Percentiles rank a stretch among this genome's conserved stretches.
phyloP scores from a whole-genome alignment of 2,888 invertebrate genomes.

The Cheilosia variabilis region DNA sequence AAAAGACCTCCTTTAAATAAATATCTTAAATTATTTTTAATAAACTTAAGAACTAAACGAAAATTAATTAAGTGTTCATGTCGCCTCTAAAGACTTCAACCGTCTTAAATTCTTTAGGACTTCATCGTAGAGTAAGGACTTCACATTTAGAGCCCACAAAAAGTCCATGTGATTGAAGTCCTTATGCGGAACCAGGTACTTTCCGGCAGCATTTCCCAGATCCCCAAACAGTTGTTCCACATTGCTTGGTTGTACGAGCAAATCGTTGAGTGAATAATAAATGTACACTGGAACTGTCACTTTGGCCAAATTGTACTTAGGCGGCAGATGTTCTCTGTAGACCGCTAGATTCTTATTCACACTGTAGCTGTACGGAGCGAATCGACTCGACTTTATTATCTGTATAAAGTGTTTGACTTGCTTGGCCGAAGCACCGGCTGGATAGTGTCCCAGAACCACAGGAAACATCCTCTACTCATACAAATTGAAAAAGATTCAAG shows the following conservation, averaged over 20 bases:
- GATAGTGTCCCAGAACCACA: slow-evolving; percentile 87
- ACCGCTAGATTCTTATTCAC: slow-evolving; percentile 83
- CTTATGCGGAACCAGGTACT: slow-evolving; percentile 84
- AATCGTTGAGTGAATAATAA: slow-evolving; percentile 85
- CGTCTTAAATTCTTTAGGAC: slow-evolving; percentile 50
- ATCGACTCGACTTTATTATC: slow-evolving; percentile 82
- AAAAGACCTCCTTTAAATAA: neutral
- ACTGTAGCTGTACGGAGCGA: slow-evolving; percentile 86
- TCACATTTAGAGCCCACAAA: slow-evolving; percentile 86
- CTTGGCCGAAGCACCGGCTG: slow-evolving; percentile 86
- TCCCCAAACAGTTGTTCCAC: slow-evolving; percentile 81
- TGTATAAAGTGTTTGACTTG: slow-evolving; percentile 87
- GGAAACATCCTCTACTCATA: slow-evolving; percentile 85
- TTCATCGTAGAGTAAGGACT: slow-evolving; percentile 84
- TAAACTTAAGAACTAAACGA: neutral
- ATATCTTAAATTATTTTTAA: neutral
- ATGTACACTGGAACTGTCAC: slow-evolving; percentile 85
- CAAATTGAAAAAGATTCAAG: neutral
- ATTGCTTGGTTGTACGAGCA: slow-evolving; percentile 85
- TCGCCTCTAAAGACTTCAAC: slow-evolving; percentile 11
- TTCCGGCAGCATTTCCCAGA: slow-evolving; percentile 82
- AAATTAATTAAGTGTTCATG: neutral
- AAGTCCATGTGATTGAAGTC: slow-evolving; percentile 88
- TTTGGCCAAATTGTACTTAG: slow-evolving; percentile 84
- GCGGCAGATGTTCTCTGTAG: slow-evolving; percentile 85